Percentiles rank a stretch among this genome's conserved stretches.
Evolutionary conservation across 2,113 vertebrate genomes (phyloP).

Genomic region (Clarias batrachus): DNA sequence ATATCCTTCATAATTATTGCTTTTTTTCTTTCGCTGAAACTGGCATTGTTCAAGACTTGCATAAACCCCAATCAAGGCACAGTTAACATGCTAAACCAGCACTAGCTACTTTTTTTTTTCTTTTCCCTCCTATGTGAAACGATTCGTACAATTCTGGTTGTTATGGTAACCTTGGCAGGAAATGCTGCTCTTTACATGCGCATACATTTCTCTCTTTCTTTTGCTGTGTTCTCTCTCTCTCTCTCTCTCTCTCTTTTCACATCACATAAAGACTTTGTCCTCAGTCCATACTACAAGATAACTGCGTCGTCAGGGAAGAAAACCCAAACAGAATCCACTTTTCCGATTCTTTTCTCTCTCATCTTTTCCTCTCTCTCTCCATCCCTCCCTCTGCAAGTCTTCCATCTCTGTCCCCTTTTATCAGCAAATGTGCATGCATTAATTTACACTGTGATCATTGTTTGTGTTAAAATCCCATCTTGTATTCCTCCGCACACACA

Average conservation of each 20-base stretch:
- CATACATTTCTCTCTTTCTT: background rate
- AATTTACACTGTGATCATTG: background rate
- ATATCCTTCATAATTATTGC: background rate
- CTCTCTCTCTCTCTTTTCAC: constrained; percentile 13
- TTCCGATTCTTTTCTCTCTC: constrained; percentile 53
- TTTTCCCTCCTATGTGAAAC: background rate
- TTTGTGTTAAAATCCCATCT: constrained; percentile 20
- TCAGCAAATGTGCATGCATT: background rate
- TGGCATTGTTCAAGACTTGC: background rate
- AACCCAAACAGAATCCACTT: background rate
- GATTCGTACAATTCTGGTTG: constrained; percentile 6
- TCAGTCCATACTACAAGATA: background rate
- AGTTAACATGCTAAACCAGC: no score
- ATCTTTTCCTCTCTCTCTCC: background rate
- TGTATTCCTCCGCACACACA: constrained; percentile 53
- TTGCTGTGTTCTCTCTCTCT: background rate
- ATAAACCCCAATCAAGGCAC: background rate
- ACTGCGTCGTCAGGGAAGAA: background rate
- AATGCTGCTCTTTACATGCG: background rate
- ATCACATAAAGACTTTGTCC: background rate
- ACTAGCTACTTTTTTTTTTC: background rate
- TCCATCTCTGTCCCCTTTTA: background rate
- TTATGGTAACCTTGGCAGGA: constrained; percentile 11
- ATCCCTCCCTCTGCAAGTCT: background rate
- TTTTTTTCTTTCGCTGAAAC: background rate